phyloP scores from a whole-genome alignment of 2,797 vertebrate species.

The Chrysocyon brachyurus region DNA sequence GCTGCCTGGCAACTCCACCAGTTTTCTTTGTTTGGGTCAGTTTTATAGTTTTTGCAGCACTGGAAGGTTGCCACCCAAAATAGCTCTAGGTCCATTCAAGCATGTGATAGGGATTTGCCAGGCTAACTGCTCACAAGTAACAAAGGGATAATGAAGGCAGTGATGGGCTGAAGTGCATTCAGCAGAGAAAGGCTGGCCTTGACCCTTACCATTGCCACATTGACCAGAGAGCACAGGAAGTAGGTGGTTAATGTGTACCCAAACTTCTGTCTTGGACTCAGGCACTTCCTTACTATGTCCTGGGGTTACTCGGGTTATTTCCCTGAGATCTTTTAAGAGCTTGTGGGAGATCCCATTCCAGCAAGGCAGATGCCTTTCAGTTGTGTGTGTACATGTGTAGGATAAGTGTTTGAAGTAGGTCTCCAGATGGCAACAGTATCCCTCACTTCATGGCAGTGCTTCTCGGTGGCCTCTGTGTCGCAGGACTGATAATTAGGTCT shows the following conservation, averaged over 20 bases:
- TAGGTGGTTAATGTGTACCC: neutral
- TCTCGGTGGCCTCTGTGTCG: neutral
- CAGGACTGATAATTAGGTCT: neutral
- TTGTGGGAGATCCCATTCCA: neutral
- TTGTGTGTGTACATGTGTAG: neutral
- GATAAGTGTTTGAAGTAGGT: neutral
- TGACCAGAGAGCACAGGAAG: neutral
- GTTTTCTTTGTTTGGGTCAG: constrained; percentile 66
- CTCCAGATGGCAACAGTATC: neutral
- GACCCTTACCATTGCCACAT: neutral
- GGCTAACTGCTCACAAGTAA: neutral
- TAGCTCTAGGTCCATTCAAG: neutral
- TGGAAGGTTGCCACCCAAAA: neutral
- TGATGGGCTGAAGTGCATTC: accelerated
- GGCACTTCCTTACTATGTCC: neutral
- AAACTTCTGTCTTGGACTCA: neutral
- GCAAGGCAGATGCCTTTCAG: neutral
- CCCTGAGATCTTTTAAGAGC: neutral
- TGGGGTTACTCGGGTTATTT: neutral
- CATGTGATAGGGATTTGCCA: neutral
- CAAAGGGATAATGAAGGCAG: neutral
- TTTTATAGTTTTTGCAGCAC: constrained; percentile 59
- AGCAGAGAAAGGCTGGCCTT: neutral
- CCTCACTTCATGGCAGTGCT: neutral
- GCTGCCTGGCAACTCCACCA: neutral